A percentile compares a stretch with the other conserved stretches of the same genome.
Conservation (phyloP, 2,113 vertebrate species). For the Nyctibius bracteatus region DNA sequence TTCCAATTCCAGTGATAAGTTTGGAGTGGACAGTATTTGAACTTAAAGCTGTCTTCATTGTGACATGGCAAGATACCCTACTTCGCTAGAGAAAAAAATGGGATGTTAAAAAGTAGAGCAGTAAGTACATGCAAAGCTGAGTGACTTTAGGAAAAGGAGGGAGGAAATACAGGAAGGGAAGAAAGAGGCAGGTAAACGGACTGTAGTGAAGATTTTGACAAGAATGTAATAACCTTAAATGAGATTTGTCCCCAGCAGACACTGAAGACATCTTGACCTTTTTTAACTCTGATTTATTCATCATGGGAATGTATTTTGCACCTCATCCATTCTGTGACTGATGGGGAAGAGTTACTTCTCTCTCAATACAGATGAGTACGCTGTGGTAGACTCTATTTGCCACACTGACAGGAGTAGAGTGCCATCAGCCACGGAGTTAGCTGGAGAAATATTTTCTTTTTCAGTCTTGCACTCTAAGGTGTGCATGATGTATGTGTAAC, state of each 20-base stretch:
- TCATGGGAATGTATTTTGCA: slow-evolving; percentile 40
- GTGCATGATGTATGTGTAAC: background rate
- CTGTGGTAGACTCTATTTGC: slow-evolving; percentile 55
- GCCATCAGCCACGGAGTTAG: slow-evolving; percentile 16
- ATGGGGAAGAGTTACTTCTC: slow-evolving; percentile 55
- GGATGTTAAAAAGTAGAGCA: background rate
- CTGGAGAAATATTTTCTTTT: slow-evolving; percentile 46
- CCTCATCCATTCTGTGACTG: slow-evolving; percentile 23
- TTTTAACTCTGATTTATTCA: slow-evolving; percentile 48
- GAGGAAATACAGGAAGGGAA: background rate
- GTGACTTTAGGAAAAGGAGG: background rate
- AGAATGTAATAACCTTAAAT: slow-evolving; percentile 38
- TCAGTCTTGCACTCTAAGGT: background rate
- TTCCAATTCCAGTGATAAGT: background rate
- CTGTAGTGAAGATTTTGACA: slow-evolving; percentile 23
- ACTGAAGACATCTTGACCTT: slow-evolving; percentile 51
- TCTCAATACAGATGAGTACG: background rate
- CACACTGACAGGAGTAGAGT: slow-evolving; percentile 39
- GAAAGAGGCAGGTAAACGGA: background rate
- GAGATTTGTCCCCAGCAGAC: slow-evolving; percentile 37
- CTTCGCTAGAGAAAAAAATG: background rate
- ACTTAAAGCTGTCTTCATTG: background rate
- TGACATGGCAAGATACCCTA: background rate
- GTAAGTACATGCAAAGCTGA: background rate
- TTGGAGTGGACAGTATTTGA: background rate